phyloP scores from a whole-genome alignment of 2,888 invertebrate genomes.

The Meta bourneti region DNA sequence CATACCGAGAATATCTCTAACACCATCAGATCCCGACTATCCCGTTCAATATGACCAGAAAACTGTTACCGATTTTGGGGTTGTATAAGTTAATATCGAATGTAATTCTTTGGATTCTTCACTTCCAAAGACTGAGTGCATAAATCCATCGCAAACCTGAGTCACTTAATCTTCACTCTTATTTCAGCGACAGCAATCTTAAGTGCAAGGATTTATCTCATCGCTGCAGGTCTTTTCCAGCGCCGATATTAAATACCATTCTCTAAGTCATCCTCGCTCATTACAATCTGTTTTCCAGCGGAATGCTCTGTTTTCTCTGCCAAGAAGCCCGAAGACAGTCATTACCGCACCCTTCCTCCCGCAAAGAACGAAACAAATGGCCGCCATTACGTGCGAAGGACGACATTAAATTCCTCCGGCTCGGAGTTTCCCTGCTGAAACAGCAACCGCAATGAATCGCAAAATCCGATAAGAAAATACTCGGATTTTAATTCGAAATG shows the following conservation, averaged over 20 bases:
- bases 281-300: conserved; percentile 14
- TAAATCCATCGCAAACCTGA: background rate
- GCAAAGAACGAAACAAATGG: conserved; percentile 24
- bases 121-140: background rate
- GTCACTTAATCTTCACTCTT: background rate
- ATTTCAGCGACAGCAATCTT: background rate
- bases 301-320: background rate
- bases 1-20: no score
- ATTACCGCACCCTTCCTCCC: background rate
- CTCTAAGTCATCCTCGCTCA: conserved; percentile 11
- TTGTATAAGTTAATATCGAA: background rate
- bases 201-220: background rate
- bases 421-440: conserved; percentile 9
- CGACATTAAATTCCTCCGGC: conserved; percentile 30
- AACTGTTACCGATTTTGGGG: no score
- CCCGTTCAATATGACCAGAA: no score
- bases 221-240: background rate
- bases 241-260: conserved; percentile 7
- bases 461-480: conserved; percentile 61
- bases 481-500: conserved; percentile 51
- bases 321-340: background rate
- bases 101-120: background rate
- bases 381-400: conserved; percentile 40
- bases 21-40: no score
- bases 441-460: conserved; percentile 49